Conservation (phyloP, 2,113 vertebrate genomes). For the Pithys albifrons region DNA sequence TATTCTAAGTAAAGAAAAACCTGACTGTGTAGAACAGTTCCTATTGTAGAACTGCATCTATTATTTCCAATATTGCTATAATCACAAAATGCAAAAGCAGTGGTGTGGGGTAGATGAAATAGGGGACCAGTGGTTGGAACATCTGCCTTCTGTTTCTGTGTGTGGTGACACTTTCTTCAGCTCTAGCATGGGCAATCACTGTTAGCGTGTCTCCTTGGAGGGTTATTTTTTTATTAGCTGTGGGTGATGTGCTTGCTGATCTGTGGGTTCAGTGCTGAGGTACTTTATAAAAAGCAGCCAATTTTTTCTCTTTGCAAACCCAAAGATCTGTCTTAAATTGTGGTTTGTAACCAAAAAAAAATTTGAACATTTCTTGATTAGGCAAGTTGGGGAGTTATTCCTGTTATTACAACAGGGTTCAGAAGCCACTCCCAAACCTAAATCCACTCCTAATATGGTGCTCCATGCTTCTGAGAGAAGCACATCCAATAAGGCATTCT, state of each 20-base stretch:
- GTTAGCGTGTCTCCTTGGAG: neutral
- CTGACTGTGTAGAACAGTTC: neutral
- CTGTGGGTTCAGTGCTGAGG: neutral
- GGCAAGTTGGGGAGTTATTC: neutral
- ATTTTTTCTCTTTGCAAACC: neutral
- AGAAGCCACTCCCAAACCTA: neutral
- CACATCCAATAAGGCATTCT: neutral
- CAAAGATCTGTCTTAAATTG: neutral
- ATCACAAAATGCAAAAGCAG: neutral
- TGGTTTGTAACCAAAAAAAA: neutral
- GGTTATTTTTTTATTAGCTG: neutral
- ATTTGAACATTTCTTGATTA: neutral
- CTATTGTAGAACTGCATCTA: neutral
- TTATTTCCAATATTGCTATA: neutral
- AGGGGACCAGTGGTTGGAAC: neutral
- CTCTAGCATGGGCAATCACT: rapidly evolving
- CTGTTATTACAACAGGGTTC: neutral
- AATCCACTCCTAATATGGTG: neutral
- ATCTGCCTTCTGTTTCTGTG: neutral
- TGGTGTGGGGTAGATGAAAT: neutral
- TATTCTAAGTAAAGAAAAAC: neutral
- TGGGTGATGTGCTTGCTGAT: neutral
- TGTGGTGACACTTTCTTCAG: neutral
- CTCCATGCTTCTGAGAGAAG: neutral
- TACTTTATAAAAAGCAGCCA: neutral